Base-by-base conservation (phyloP, 2,888 invertebrate genomes). In the Ochropleura leucogaster region DNA sequence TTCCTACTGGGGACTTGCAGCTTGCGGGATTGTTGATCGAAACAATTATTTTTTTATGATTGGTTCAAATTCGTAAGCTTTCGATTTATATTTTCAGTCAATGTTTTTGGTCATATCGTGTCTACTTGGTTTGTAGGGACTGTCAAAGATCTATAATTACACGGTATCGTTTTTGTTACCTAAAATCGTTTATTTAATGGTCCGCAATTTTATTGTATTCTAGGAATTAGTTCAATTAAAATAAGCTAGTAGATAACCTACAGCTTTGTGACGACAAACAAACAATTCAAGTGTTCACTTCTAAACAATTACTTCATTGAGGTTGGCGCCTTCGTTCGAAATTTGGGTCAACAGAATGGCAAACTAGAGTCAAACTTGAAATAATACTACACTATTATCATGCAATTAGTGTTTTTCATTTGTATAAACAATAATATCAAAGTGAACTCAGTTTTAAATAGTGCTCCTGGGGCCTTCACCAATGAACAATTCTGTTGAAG, bases 1-100 rank as follows among this genome's bases (percentile, higher is more conserved):
- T 68, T 77, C 85, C 68, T 55, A 79, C 76, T 74, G 71, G 55
- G 64, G 75, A 46, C 68, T 69, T 68, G n/a, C 64, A 72, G 69
- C 20, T 60, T 49, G 20, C 0, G 40, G 46, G 18, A 18, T 64
- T 67, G 55, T 55, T 57, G 49, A 60, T 65, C n/a, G 18, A 42
- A 55, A 49, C 68, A 70, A 84, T 68, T 64, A 57, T 10, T 44
- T 20, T 72, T 76, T 59, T 72, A 68, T 80, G 55, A 72, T 68
- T 75, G 69, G 62, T 59, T 51, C 10, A 20, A 51, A 69, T 51
- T 47, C 40, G 40, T 64, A 40, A 14, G 66, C 7, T 69, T 72
- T 67, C 4, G 14, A 64, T 73, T 73, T n/a, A 4, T 68, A 18
- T 64, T 79, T 68, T 57, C 0, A n/a, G 5, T 7, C 18, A 40